A percentile compares a stretch with the other conserved stretches of the same genome.
These are phyloP conservation scores for Nothobranchius furzeri DNA, from an alignment of 2,113 vertebrate species.

Conservation along the genomic window DNA sequence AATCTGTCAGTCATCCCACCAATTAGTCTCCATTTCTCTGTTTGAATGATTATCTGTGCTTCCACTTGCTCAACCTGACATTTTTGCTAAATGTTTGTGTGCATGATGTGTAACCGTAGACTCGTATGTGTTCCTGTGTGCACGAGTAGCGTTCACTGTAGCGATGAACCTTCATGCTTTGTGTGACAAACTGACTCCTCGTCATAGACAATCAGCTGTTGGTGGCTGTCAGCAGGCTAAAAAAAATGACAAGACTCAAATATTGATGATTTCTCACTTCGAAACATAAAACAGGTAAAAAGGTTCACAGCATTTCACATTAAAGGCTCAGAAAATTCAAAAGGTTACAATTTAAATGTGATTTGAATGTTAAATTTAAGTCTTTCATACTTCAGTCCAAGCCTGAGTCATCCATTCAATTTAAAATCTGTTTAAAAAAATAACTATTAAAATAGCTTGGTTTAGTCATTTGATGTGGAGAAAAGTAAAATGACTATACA, in stretches of 20 bases:
- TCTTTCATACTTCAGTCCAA: too few species aligned
- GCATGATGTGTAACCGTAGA: background rate
- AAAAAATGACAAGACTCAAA: background rate
- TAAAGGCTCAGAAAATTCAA: background rate
- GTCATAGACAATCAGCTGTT: slow-evolving; percentile 30
- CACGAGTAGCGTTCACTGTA: background rate
- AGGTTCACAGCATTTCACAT: background rate
- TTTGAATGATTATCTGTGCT: slow-evolving; percentile 19
- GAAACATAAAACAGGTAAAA: background rate
- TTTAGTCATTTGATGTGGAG: too few species aligned
- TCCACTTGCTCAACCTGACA: slow-evolving; percentile 14
- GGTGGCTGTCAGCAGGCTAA: background rate
- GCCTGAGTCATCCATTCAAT: too few species aligned
- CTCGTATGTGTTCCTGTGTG: slow-evolving; percentile 1
- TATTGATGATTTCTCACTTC: background rate
- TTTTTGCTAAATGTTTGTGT: background rate
- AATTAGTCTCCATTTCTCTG: slow-evolving; percentile 27
- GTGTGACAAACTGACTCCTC: slow-evolving; percentile 35
- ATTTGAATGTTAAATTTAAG: too few species aligned
- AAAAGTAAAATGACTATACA: too few species aligned
- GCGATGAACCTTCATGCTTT: slow-evolving; percentile 13
- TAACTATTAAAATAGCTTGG: too few species aligned
- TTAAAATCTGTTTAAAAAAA: too few species aligned
- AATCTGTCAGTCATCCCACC: slow-evolving; percentile 54
- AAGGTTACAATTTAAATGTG: background rate